Conservation (phyloP, 2,113 vertebrate genomes). For the Pseudorhombus dupliciocellatus region DNA sequence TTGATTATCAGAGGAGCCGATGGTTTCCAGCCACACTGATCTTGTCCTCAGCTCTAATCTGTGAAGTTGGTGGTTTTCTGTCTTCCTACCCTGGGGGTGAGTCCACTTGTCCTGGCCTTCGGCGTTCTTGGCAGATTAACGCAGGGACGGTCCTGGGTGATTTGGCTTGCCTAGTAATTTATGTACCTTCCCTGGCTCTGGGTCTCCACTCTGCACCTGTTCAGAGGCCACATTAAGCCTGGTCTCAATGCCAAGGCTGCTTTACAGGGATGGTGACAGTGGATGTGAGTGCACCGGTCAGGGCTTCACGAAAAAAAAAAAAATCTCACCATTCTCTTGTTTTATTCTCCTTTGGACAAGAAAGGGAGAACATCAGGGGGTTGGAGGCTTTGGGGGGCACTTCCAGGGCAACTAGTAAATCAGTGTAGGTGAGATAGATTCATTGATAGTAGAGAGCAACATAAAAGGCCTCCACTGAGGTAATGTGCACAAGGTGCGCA, state of each 20-base stretch:
- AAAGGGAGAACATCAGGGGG: slow-evolving; percentile 39
- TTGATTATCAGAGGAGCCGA: not conserved
- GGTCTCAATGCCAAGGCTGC: slow-evolving; percentile 53
- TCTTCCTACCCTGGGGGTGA: slow-evolving; percentile 36
- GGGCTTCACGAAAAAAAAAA: slow-evolving; percentile 33
- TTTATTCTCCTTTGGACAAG: slow-evolving; percentile 48
- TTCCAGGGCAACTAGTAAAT: slow-evolving; percentile 72
- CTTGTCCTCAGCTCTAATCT: slow-evolving; percentile 9
- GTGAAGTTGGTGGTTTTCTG: slow-evolving; percentile 34
- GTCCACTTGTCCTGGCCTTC: slow-evolving; percentile 70
- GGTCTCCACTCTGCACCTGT: slow-evolving; percentile 77
- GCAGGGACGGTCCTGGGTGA: slow-evolving; percentile 62
- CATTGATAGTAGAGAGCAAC: slow-evolving; percentile 65
- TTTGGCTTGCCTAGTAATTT: slow-evolving; percentile 73
- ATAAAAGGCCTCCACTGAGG: slow-evolving; percentile 62
- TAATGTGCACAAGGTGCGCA: slow-evolving; percentile 75
- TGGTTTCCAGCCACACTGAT: not conserved
- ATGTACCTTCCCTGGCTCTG: slow-evolving; percentile 69
- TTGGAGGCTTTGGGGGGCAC: slow-evolving; percentile 44
- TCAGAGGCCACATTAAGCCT: slow-evolving; percentile 59
- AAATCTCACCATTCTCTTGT: slow-evolving; percentile 43
- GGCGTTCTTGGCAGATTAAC: slow-evolving; percentile 79
- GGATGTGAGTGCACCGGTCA: slow-evolving; percentile 55
- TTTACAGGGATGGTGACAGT: slow-evolving; percentile 50
- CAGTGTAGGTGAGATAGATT: slow-evolving; percentile 71